Percentiles rank a stretch among this genome's conserved stretches.
These are phyloP conservation scores for Druon quercuslanigerum DNA, from an alignment of 1,140 invertebrate genomes.

Conservation along the genomic window DNA sequence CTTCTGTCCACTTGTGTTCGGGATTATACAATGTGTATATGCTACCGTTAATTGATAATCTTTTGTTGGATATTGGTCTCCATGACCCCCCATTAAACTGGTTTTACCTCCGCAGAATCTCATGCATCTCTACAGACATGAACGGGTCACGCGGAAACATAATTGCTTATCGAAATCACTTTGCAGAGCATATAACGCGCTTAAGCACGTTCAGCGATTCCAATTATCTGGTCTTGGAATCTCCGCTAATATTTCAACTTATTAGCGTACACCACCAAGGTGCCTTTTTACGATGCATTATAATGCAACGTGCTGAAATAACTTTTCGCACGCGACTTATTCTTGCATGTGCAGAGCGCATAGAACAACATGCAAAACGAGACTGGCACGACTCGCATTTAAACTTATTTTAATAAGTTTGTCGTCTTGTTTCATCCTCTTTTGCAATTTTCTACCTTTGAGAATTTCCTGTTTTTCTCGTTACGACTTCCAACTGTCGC, in stretches of 20 bases:
- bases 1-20: neutral
- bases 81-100: conserved; percentile 9
- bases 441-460: no score
- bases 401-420: no score
- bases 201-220: conserved; percentile 5
- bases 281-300: neutral
- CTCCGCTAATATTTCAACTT: conserved; percentile 18
- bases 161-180: conserved; percentile 28
- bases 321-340: neutral
- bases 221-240: conserved; percentile 6
- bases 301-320: neutral
- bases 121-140: neutral
- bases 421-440: no score
- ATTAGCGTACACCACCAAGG: neutral
- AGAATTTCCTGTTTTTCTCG: no score
- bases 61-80: neutral
- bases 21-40: neutral
- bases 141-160: conserved; percentile 23
- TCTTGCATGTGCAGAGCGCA: neutral
- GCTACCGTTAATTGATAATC: conserved; percentile 24
- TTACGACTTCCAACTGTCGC: no score
- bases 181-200: conserved; percentile 23
- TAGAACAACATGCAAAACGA: neutral
- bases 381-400: no score
- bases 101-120: neutral